Evolutionary conservation across 2,888 invertebrate genomes (phyloP), one percentile per base, ranked within the genome.

Genomic region (Barypeithes pellucidus): DNA sequence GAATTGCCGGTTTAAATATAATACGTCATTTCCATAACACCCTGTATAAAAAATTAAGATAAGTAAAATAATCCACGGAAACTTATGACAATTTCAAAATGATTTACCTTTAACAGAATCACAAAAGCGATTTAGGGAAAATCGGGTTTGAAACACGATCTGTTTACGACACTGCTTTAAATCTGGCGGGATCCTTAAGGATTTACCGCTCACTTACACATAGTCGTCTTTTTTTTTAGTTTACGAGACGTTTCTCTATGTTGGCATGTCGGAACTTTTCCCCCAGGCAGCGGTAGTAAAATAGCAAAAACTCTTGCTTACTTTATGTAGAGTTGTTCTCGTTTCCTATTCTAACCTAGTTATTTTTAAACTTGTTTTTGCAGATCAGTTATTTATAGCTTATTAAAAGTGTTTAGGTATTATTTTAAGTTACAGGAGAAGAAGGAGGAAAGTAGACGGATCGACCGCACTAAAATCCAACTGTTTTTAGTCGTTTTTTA

Each of bases 151-250:
- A 82, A 81, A 80, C 81, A 83, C 83, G 84, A 84, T 84, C 84
- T 84, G 84, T 84, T 84, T 84, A 84, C 84, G 84, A 84, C 84
- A 84, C 81, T 80, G 83, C 83, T 84, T 83, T 84, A 83, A 74
- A 70, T 74, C 84, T 83, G 82, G 80, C 78, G 79, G 81, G 81
- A 82, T 80, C 83, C 82, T 82, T 81, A 78, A 80, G 81, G 82
- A 82, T 80, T 81, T 80, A 79, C 82, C 81, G 79, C 78, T 81
- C 82, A 83, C 83, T 83, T 83, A 82, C 82, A 82, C 60, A 82
- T 78, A 81, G 80, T 65, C 61, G 39, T 62, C 43, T 59, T 74
- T 74, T 70, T n/a, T 74, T 74, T 71, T 67, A 69, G 50, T 73
- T 73, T 73, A 69, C 65, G 57, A 73, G 73, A 73, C 63, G 54